Conservation (phyloP, 2,888 invertebrate species). For the Ferdinandea cuprea region DNA sequence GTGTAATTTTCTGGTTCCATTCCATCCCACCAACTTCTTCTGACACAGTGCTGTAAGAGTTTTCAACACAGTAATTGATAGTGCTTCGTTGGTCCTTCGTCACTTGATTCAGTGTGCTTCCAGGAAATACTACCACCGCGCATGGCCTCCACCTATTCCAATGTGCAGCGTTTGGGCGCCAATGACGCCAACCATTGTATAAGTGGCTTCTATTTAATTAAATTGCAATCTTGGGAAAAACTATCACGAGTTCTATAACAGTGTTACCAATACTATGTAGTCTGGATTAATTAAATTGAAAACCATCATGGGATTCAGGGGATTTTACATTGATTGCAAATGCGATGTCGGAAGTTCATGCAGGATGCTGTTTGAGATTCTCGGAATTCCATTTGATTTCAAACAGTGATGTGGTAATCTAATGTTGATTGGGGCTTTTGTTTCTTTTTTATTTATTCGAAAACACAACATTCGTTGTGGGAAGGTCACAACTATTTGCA, state of each 20-base stretch:
- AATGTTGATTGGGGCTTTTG: conserved; percentile 43
- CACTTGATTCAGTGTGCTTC: not conserved
- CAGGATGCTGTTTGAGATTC: conserved; percentile 1
- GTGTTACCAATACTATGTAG: conserved; percentile 59
- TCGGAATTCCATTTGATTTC: conserved; percentile 15
- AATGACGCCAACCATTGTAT: conserved; percentile 45
- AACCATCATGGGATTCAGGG: conserved; percentile 50
- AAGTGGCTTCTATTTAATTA: conserved; percentile 71
- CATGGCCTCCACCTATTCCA: conserved; percentile 13
- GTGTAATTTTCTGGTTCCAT: conserved; percentile 35
- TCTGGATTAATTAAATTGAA: conserved; percentile 71
- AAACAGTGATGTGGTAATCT: conserved; percentile 5
- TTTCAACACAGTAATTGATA: conserved; percentile 56
- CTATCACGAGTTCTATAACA: conserved; percentile 42
- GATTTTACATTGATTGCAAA: conserved; percentile 24
- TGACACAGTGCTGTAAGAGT: conserved; percentile 10
- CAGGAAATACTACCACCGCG: not conserved
- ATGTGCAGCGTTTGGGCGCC: conserved; percentile 27
- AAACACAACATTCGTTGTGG: conserved; percentile 11
- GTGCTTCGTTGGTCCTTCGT: conserved; percentile 45
- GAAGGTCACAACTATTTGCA: conserved; percentile 11
- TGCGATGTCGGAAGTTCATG: not conserved
- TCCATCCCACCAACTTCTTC: not conserved
- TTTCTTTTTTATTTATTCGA: too few relatives aligned
- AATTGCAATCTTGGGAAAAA: conserved; percentile 52